Evolutionary conservation across 1,140 invertebrate species (phyloP), one percentile per base, ranked within the genome.

Genomic region (Phthorimaea operculella): DNA sequence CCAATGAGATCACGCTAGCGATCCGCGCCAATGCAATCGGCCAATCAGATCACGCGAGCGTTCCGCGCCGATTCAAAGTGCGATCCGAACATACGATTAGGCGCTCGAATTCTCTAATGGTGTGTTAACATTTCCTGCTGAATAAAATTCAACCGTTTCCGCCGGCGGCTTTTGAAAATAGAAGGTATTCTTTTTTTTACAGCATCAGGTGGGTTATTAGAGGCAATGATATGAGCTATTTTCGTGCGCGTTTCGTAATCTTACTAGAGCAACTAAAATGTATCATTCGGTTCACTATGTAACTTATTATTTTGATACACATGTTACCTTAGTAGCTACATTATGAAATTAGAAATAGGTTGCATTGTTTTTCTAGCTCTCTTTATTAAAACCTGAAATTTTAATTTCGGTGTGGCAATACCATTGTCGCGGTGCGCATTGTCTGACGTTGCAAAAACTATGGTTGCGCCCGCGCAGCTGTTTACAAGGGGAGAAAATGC

Each of bases 41-140:
- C 63, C 72, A 70, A 76, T 72, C 66, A 49, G 55, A 70, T 63
- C 66, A 52, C 45, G 56, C 57, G 54, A 57, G 44, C n/a, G 51
- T 59, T 69, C 72, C 63, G 66, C 72, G 63, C 68, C 59, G 59
- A 55, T 44, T 55, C 58, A 57, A 42, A 51, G 52, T 55, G 51
- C 63, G 71, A 77, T 76, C 67, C 56, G 65, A 66, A 64, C 60
- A 60, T 66, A 57, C 55, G 67, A 76, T 76, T 70, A 67, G 55
- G 49, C 53, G 63, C 73, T 74, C 64, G 57, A 75, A 70, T 73
- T 66, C 66, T 63, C 62, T 74, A 69, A 72, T 76, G 61, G 68
- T 60, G 54, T 58, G 33, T 64, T 60, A 66, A 57, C 59, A 58
- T 47, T 54, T 68, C 63, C 52, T 62, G 55, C 17, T 55, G 55